These are phyloP conservation scores for Aphaenogaster ashmeadi DNA, from an alignment of 1,140 invertebrate genomes.

Conservation along the genomic window DNA sequence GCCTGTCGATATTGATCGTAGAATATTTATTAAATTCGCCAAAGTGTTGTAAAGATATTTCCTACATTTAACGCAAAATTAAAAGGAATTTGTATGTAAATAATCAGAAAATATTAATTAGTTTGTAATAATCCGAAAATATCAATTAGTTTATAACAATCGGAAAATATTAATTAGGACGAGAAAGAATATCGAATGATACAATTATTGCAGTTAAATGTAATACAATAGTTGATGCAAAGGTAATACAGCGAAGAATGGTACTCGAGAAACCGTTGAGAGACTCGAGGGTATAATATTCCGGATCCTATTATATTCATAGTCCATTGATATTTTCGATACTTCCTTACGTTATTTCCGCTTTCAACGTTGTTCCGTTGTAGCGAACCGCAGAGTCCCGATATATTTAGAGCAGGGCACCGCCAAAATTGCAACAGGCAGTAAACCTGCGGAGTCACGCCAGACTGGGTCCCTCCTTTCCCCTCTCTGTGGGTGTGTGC, in stretches of 20 bases:
- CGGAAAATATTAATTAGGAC: too few relatives aligned
- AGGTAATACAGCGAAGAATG: too few relatives aligned
- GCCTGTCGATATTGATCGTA: neutral
- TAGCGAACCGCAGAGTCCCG: conserved; percentile 38
- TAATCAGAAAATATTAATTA: neutral
- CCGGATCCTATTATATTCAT: neutral
- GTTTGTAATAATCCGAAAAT: neutral
- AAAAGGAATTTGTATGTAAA: neutral
- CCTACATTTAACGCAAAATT: neutral
- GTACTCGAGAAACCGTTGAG: too few relatives aligned
- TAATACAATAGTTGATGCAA: too few relatives aligned
- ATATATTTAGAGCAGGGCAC: conserved; percentile 23
- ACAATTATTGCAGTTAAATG: too few relatives aligned
- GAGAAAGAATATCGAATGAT: too few relatives aligned
- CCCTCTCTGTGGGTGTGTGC: neutral
- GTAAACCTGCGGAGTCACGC: conserved; percentile 66
- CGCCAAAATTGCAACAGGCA: conserved; percentile 52
- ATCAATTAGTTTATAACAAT: neutral
- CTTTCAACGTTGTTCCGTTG: neutral
- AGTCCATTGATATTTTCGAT: neutral
- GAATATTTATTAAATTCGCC: neutral
- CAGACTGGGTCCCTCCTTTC: conserved; percentile 48
- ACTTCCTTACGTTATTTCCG: conserved; percentile 18
- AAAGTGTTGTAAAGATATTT: neutral
- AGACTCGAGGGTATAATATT: neutral